phyloP scores from a whole-genome alignment of 2,888 invertebrate species.

The Pyrrhosoma nymphula region DNA sequence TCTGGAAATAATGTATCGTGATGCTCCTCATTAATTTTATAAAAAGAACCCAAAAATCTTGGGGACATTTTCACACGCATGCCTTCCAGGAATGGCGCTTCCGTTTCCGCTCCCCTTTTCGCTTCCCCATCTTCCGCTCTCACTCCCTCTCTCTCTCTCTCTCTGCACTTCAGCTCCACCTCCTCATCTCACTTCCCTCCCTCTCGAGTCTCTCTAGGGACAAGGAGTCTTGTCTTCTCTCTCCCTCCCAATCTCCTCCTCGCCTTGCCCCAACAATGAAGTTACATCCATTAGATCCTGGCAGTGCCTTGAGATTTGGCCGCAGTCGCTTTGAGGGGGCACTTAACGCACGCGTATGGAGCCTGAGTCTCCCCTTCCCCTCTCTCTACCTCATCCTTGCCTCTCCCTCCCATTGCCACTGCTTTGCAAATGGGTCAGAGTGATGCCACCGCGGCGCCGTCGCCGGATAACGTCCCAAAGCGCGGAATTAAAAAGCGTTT shows the following conservation, averaged over 20 bases:
- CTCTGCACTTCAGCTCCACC: background rate
- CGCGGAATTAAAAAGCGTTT: conserved; percentile 15
- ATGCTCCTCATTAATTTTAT: too few species aligned
- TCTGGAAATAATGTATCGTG: too few species aligned
- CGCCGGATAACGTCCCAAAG: conserved; percentile 24
- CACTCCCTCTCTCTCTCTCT: background rate
- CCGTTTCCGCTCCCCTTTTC: background rate
- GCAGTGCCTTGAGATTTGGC: conserved; percentile 19
- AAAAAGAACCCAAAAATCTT: too few species aligned
- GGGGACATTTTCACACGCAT: too few species aligned
- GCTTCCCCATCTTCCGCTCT: background rate
- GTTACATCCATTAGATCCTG: conserved; percentile 23
- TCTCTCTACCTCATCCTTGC: too few species aligned
- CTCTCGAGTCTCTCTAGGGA: background rate
- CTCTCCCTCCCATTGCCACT: background rate
- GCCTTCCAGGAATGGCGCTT: too few species aligned
- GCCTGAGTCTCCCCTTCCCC: background rate
- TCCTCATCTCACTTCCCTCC: background rate
- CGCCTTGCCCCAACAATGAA: background rate
- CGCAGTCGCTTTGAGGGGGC: background rate
- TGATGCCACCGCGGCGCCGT: background rate
- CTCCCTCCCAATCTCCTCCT: background rate
- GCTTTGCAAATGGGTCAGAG: conserved; percentile 31
- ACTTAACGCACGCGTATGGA: background rate
- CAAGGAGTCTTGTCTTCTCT: background rate